Percentiles rank a stretch among this genome's conserved stretches.
These are phyloP conservation scores for Anorthoa munda DNA, from an alignment of 2,888 invertebrate species.

Conservation along the genomic window DNA sequence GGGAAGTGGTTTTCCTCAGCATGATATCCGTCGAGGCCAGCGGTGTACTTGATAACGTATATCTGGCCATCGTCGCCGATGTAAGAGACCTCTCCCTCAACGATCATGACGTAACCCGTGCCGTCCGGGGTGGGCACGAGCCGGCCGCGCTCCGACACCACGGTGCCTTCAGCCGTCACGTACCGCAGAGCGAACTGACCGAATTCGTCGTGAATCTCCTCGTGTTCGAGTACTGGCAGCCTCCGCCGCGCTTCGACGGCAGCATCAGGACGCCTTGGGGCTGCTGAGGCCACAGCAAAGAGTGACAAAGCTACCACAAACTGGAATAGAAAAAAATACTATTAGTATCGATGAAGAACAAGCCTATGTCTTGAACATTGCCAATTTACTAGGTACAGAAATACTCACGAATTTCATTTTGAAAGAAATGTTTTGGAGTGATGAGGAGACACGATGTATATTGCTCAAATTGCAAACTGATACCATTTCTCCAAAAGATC, in stretches of 20 bases:
- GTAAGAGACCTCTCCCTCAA: slow-evolving; percentile 79
- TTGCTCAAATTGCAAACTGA: slow-evolving; percentile 35
- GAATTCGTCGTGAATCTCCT: slow-evolving; percentile 76
- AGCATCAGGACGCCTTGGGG: slow-evolving; percentile 61
- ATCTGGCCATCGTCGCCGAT: slow-evolving; percentile 79
- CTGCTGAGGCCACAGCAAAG: slow-evolving; percentile 67
- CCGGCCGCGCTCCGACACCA: slow-evolving; percentile 76
- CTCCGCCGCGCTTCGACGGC: slow-evolving; percentile 63
- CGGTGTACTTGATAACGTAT: slow-evolving; percentile 78
- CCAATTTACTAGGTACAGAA: background rate
- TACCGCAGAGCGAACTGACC: slow-evolving; percentile 79
- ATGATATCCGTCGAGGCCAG: slow-evolving; percentile 77
- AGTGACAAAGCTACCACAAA: slow-evolving; percentile 68
- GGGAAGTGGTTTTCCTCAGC: slow-evolving; percentile 76
- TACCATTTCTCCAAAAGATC: slow-evolving; percentile 29
- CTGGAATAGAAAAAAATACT: slow-evolving; percentile 61
- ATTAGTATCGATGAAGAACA: slow-evolving; percentile 1
- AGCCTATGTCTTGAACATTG: background rate
- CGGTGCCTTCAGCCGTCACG: slow-evolving; percentile 79
- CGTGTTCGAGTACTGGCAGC: slow-evolving; percentile 75
- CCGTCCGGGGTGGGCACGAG: slow-evolving; percentile 74
- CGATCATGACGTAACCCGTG: slow-evolving; percentile 72
- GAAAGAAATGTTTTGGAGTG: slow-evolving; percentile 16
- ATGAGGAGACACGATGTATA: slow-evolving; percentile 10
- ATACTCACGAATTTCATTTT: slow-evolving; percentile 73